A percentile compares a stretch with the other conserved stretches of the same genome.
These are phyloP conservation scores for Venustoraphidia nigricollis DNA, from an alignment of 2,888 invertebrate species.

Conservation along the genomic window DNA sequence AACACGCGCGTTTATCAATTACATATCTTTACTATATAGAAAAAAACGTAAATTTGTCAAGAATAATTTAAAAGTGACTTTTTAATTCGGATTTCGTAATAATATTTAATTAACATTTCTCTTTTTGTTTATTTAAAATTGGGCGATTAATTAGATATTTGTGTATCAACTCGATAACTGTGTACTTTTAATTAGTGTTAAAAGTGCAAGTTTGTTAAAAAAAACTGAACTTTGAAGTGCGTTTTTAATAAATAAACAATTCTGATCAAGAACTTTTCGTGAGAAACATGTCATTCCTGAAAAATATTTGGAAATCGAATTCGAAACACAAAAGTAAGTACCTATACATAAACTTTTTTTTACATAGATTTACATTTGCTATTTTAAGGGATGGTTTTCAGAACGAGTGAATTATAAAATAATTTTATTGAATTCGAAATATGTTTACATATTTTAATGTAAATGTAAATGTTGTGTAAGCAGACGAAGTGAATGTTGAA, in stretches of 20 bases:
- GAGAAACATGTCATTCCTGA: slow-evolving; percentile 36
- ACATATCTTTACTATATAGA: no score
- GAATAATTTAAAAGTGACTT: not conserved
- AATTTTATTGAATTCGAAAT: no score
- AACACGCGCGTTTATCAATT: no score
- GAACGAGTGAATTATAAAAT: no score
- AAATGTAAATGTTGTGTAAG: no score
- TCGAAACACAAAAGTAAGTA: slow-evolving; percentile 55
- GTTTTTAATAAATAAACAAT: not conserved
- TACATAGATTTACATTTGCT: slow-evolving; percentile 4
- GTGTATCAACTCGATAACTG: not conserved
- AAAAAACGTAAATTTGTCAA: not conserved
- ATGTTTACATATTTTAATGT: no score
- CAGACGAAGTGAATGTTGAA: no score
- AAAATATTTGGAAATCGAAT: slow-evolving; percentile 49
- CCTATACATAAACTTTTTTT: slow-evolving; percentile 4
- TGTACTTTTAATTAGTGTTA: no score
- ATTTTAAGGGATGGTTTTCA: no score
- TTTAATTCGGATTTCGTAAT: not conserved
- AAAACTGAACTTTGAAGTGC: no score
- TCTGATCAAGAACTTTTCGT: not conserved
- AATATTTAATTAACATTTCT: not conserved
- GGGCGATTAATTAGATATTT: not conserved
- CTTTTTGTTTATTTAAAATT: not conserved
- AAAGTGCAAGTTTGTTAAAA: no score